Evolutionary conservation across 1,140 invertebrate species (phyloP), one percentile per base, ranked within the genome.

Genomic region (Bacillus rossius): DNA sequence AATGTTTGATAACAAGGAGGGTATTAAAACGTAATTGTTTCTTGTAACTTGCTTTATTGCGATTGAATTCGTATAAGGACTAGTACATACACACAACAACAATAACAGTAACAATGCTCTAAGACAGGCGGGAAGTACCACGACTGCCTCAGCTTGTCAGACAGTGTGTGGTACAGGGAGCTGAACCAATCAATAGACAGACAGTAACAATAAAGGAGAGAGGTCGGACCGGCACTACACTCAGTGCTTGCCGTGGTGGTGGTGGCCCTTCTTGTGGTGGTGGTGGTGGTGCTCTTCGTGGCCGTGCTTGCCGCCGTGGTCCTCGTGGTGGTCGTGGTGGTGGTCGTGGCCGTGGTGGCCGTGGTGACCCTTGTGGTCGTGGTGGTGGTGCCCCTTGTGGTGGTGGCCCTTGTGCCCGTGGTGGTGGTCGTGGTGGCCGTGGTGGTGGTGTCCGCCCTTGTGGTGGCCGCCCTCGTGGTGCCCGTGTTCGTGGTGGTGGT

Each of bases 371-470:
- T 81, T 81, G 64, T 82, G 76, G 42, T 79, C 77, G 29, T 84
- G 77, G 64, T 84, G 77, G 59, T 81, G 78, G 41, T 74, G 71
- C 41, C 82, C 83, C 49, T 85, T 81, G 45, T 81, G 77, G 64
- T 83, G 79, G 57, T 80, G 78, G 2, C 79, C 81, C 52, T 83
- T 79, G 59, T 82, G 79, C n/a, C 79, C 80, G 55, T 82, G 77
- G 54, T 84, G 78, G 34, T 77, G 77, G 45, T 84, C 76, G 53
- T 84, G 77, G 63, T 86, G 80, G 17, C 82, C 85, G 8, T 79
- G 77, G 43, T 88, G 80, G 57, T 87, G 82, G 61, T 86, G 84
- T 2, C 84, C 84, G 2, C 85, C 85, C 75, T 89, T 88, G 74
- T 88, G 84, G 65, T 86, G 82, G 5, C 84, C 85, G 14, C 86